A percentile compares a stretch with the other conserved stretches of the same genome.
Evolutionary conservation across 2,888 invertebrate genomes (phyloP).

Genomic region (Drosophila paranaensis): DNA sequence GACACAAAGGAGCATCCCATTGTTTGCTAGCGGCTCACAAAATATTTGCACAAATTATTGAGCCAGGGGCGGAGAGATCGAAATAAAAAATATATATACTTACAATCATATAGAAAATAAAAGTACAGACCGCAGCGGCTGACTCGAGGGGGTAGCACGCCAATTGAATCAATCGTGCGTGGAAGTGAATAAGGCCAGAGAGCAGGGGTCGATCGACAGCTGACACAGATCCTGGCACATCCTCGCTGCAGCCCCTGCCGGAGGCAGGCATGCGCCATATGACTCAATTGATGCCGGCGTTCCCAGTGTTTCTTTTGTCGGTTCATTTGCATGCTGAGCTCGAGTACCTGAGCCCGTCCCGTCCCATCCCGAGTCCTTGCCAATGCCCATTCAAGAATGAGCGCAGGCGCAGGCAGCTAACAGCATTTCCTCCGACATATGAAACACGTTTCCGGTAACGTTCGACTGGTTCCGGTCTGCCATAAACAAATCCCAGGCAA

Average conservation of each 20-base stretch:
- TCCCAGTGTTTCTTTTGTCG: constrained; percentile 27
- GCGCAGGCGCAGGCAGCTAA: constrained; percentile 22
- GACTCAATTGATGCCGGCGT: constrained; percentile 48
- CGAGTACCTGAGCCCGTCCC: constrained; percentile 44
- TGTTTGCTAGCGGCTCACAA: constrained; percentile 27
- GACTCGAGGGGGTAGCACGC: constrained; percentile 22
- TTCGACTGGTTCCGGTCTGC: constrained; percentile 41
- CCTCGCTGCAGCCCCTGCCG: constrained; percentile 13
- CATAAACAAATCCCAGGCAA: constrained; percentile 49
- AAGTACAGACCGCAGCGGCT: constrained; percentile 24
- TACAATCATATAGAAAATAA: constrained; percentile 3
- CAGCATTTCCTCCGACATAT: constrained; percentile 51
- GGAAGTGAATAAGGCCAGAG: constrained; percentile 24
- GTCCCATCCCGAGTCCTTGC: constrained; percentile 3
- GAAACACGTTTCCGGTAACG: constrained; percentile 65
- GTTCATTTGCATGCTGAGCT: constrained; percentile 61
- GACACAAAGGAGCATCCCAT: constrained; percentile 32
- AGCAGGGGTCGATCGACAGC: constrained; percentile 48
- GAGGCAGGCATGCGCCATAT: constrained; percentile 53
- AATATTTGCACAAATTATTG: constrained; percentile 50
- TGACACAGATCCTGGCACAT: constrained; percentile 40
- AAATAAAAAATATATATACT: not conserved
- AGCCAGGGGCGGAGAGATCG: constrained; percentile 11
- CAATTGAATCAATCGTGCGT: constrained; percentile 54
- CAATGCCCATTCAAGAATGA: constrained; percentile 21